Percentiles rank a stretch among this genome's conserved stretches.
phyloP scores from a whole-genome alignment of 2,888 invertebrate species.

The Holacanthella duospinosa region DNA sequence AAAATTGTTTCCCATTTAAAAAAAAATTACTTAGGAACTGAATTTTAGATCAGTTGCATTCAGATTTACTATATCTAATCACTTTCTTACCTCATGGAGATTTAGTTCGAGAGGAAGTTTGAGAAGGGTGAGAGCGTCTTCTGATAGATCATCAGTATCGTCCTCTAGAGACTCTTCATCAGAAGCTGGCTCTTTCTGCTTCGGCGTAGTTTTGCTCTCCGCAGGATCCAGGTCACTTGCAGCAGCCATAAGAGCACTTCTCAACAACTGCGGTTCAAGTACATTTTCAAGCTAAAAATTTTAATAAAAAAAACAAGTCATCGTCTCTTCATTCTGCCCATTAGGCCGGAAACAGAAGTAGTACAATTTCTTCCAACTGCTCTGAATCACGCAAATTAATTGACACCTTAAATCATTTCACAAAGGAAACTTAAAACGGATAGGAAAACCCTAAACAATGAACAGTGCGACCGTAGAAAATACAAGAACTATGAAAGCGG shows the following conservation, averaged over 20 bases:
- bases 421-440: no score
- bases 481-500: no score
- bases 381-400: background rate
- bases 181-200: conserved; percentile 14
- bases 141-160: conserved; percentile 15
- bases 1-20: no score
- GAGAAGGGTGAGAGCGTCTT: conserved; percentile 32
- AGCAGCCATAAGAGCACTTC: conserved; percentile 13
- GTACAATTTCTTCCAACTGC: background rate
- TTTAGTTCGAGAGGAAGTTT: conserved; percentile 36
- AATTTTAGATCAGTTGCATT: no score
- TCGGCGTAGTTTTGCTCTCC: conserved; percentile 29
- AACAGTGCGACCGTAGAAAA: no score
- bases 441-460: no score
- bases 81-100: conserved; percentile 36
- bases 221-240: conserved; percentile 34
- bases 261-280: conserved; percentile 15
- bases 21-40: no score
- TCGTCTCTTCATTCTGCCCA: background rate
- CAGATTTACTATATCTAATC: no score
- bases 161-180: conserved; percentile 17
- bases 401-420: background rate
- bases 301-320: background rate
- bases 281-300: conserved; percentile 14
- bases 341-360: background rate